Percentiles rank a stretch among this genome's conserved stretches.
phyloP scores from a whole-genome alignment of 2,888 invertebrate genomes.

The Pseudoips prasinana region DNA sequence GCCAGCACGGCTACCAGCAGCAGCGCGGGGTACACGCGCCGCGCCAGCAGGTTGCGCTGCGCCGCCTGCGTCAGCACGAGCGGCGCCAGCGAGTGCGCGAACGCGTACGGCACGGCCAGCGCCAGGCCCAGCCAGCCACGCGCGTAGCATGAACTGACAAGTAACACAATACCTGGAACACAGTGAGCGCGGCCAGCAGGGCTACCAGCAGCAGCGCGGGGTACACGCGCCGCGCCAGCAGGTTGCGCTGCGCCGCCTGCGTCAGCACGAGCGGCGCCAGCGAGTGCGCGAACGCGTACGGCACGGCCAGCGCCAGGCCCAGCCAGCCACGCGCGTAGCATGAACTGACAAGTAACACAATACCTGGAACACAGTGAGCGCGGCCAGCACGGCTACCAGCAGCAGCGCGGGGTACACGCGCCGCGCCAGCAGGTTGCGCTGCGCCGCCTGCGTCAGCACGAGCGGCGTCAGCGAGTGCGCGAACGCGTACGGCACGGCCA shows the following conservation, averaged over 20 bases:
- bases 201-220: slow-evolving; percentile 88
- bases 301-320: slow-evolving; percentile 92
- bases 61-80: too few relatives aligned
- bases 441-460: slow-evolving; percentile 72
- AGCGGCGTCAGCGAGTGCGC: slow-evolving; percentile 90
- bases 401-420: slow-evolving; percentile 95
- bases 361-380: slow-evolving; percentile 81
- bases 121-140: too few relatives aligned
- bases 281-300: slow-evolving; percentile 97
- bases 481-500: slow-evolving; percentile 95
- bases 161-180: slow-evolving; percentile 75
- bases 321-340: slow-evolving; percentile 81
- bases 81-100: too few relatives aligned
- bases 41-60: too few relatives aligned
- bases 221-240: slow-evolving; percentile 55
- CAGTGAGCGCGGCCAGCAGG: slow-evolving; percentile 91
- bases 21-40: too few relatives aligned
- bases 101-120: too few relatives aligned
- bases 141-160: too few relatives aligned
- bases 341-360: too few relatives aligned
- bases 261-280: slow-evolving; percentile 96
- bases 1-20: too few relatives aligned
- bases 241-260: slow-evolving; percentile 78
- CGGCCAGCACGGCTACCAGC: slow-evolving; percentile 47
- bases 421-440: slow-evolving; percentile 85